Percentiles rank a stretch among this genome's conserved stretches.
These are phyloP conservation scores for Autographa gamma DNA, from an alignment of 2,888 invertebrate genomes.

Conservation along the genomic window DNA sequence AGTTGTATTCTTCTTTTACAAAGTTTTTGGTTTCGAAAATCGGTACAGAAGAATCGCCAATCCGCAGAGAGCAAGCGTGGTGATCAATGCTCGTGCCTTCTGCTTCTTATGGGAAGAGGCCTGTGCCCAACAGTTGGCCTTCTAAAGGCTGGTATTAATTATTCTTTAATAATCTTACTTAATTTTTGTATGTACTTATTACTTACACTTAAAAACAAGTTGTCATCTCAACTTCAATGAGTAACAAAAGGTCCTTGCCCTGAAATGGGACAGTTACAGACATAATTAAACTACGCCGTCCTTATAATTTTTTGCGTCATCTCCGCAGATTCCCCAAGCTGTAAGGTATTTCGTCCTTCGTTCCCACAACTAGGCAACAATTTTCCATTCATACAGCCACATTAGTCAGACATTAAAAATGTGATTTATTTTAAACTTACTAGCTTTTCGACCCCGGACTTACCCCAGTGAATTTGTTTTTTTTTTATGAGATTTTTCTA, in stretches of 20 bases:
- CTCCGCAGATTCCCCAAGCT: slow-evolving; percentile 24
- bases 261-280: neutral
- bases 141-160: no score
- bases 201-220: neutral
- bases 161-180: no score
- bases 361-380: slow-evolving; percentile 47
- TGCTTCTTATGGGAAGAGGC: no score
- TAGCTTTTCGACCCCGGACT: neutral
- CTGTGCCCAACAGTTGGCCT: no score
- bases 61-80: no score
- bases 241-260: neutral
- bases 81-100: no score
- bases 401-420: slow-evolving; percentile 35
- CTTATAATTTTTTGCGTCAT: no score
- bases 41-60: no score
- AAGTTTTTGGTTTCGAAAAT: no score
- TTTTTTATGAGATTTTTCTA: neutral
- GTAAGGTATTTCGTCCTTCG: slow-evolving; percentile 24
- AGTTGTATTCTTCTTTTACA: no score
- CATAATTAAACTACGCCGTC: neutral
- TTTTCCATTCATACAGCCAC: slow-evolving; percentile 39
- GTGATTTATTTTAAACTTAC: slow-evolving; percentile 25
- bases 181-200: no score
- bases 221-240: neutral
- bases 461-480: neutral